Base-by-base conservation (phyloP, 2,797 vertebrate genomes). In the Notolepis coatsorum region DNA sequence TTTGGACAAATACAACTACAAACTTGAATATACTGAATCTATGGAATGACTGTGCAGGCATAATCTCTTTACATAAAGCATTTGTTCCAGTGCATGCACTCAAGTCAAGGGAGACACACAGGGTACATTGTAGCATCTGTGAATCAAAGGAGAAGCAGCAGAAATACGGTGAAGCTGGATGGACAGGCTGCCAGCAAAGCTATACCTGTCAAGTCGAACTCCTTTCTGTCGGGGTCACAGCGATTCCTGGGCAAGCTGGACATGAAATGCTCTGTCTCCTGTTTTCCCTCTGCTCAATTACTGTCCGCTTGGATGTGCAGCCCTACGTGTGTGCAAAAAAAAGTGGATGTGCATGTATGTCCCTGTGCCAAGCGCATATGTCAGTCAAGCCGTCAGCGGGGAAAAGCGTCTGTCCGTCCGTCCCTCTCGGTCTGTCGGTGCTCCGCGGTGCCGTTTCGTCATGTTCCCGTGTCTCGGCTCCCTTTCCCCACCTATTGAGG, bases 161-260 rank as follows among this genome's bases (percentile, higher is more conserved):
- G 59, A 57, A 72, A 68, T 65, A 46, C 57, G 63, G 77, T 63
- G 1, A 61, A 75, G 73, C 43, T 39, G 41, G 48, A 62, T 42
- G 48, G 33, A 61, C 55, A 63, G 46, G 35, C 51, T 59, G 54
- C 79, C 64, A 82, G 73, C 62, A 70, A 75, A 71, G 80, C 68
- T 18, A 41, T 92, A 93, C 91, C 91, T 93, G 90, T 89, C 87
- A 87, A 83, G 85, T 86, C 81, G 88, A 86, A 89, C 88, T 91
- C 82, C 83, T 87, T 71, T 71, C 88, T 74, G 90, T 82, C 81
- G 89, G 91, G 93, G 90, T 92, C 92, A 93, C 87, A 77, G 77
- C 73, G 89, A 82, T 81, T 84, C 85, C 85, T 73, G 81, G 67
- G 58, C 85, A 79, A 85, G 79, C 78, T 87, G 85, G 79, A 85